Base-by-base conservation (phyloP, 2,888 invertebrate genomes). In the Rhodophaea formosa region DNA sequence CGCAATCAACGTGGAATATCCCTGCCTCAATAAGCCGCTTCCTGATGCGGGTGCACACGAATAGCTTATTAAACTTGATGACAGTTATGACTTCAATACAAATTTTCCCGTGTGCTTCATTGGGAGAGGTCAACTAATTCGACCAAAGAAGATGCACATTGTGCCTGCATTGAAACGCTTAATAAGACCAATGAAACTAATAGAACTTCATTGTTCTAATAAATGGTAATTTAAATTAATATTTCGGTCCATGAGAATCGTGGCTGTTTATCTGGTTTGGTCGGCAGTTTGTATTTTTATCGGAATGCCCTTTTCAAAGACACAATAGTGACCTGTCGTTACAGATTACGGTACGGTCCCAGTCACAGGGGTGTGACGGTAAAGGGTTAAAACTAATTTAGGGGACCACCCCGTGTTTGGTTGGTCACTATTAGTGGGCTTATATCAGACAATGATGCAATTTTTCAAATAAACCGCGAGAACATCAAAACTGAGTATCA, bases 21-120 rank as follows among this genome's bases (percentile, higher is more conserved):
- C 84, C 77, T 76, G 66, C 67, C 67, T 83, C 85, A 88, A 88
- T 86, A 82, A 84, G 77, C 75, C 68, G 80, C 88, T 88, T 90
- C 90, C 89, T 86, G 73, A 87, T 90, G 87, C 90, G 90, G 90
- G 90, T 75, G 72, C 67, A 72, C 78, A 82, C 75, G 75, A 72
- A 80, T 81, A 79, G 74, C 78, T 84, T 83, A 86, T 82, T 80
- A 82, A 70, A 79, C 75, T 77, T 82, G 86, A 85, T 82, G 88
- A 88, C 88, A 84, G 84, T 79, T 79, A 82, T 80, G 78, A 82
- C 75, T 81, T 74, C 75, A 72, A 80, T 78, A 80, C 74, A 74
- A 71, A 75, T 82, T 81, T 87, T 89, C 86, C 85, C 88, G 84
- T 87, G 85, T 80, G 83, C 82, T 71, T 82, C 78, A 76, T 80